A percentile compares a stretch with the other conserved stretches of the same genome.
phyloP scores from a whole-genome alignment of 2,888 invertebrate species.

The Neuroscelio doddi region DNA sequence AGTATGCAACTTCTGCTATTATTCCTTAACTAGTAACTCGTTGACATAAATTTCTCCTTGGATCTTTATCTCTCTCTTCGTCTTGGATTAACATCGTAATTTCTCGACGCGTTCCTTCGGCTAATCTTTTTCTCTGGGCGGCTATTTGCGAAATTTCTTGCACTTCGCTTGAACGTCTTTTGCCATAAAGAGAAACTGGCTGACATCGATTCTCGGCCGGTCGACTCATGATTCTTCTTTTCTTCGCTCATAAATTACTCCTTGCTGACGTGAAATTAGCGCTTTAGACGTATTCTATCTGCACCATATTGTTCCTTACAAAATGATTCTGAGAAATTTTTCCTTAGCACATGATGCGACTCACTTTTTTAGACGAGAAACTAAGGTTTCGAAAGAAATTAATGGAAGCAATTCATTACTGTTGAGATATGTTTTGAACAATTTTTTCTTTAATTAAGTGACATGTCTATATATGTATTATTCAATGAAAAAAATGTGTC shows the following conservation, averaged over 20 bases:
- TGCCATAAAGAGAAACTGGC: conserved; percentile 25
- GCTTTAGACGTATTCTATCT: not conserved
- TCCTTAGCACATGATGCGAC: too few relatives aligned
- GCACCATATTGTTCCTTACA: too few relatives aligned
- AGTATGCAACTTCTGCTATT: conserved; percentile 1
- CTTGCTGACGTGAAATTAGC: conserved; percentile 25
- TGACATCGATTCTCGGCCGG: conserved; percentile 23
- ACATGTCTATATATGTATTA: too few relatives aligned
- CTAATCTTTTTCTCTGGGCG: conserved; percentile 6
- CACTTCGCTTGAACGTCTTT: conserved; percentile 7
- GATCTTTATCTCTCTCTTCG: not conserved
- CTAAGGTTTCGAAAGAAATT: too few relatives aligned
- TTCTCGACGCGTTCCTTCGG: conserved; percentile 4
- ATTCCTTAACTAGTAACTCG: conserved; percentile 19
- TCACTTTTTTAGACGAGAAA: too few relatives aligned
- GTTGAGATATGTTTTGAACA: too few relatives aligned
- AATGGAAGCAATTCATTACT: too few relatives aligned
- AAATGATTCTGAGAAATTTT: too few relatives aligned
- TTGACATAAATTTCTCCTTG: conserved; percentile 25
- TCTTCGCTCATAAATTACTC: conserved; percentile 19
- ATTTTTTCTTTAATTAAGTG: too few relatives aligned
- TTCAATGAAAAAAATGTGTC: too few relatives aligned
- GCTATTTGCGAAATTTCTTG: conserved; percentile 23
- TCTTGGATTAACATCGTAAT: conserved; percentile 22
- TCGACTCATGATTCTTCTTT: conserved; percentile 16